Evolutionary conservation across 2,888 invertebrate species (phyloP).

Genomic region (Amiota communis): DNA sequence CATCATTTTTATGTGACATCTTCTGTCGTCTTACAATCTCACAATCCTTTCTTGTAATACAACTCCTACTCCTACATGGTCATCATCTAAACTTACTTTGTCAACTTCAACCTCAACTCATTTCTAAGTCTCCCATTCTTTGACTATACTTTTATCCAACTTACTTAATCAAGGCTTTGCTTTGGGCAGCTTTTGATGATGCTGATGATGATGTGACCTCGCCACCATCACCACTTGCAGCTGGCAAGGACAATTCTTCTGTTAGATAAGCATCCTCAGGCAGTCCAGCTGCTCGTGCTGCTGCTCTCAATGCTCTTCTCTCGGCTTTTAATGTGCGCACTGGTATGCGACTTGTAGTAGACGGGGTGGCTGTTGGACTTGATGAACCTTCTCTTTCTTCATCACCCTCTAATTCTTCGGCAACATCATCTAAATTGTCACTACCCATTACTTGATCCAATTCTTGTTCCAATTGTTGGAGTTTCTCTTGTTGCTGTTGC

Average conservation of each 20-base stretch:
- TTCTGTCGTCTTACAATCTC: background rate
- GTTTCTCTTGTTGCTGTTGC: conserved; percentile 30
- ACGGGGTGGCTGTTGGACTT: conserved; percentile 29
- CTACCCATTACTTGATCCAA: background rate
- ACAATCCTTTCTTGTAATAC: background rate
- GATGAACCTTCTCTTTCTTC: conserved; percentile 25
- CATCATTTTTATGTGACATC: too few relatives aligned
- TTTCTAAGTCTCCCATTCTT: background rate
- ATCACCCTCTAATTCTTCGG: conserved; percentile 11
- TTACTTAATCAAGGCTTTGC: conserved; percentile 67
- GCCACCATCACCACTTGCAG: conserved; percentile 16
- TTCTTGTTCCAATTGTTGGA: conserved; percentile 37
- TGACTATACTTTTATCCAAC: conserved; percentile 44
- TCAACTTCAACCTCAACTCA: background rate
- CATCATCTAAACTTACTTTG: background rate
- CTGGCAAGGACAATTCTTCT: conserved; percentile 38
- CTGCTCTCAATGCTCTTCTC: conserved; percentile 64
- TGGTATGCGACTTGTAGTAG: conserved; percentile 70
- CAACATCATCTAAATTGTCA: conserved; percentile 16
- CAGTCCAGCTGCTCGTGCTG: conserved; percentile 57
- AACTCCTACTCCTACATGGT: conserved; percentile 24
- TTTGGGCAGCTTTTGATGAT: conserved; percentile 50
- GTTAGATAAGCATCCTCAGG: conserved; percentile 51
- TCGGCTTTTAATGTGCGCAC: conserved; percentile 72
- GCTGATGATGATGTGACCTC: conserved; percentile 28